Conservation (phyloP, 2,113 vertebrate genomes). For the Oncorhynchus tshawytscha region DNA sequence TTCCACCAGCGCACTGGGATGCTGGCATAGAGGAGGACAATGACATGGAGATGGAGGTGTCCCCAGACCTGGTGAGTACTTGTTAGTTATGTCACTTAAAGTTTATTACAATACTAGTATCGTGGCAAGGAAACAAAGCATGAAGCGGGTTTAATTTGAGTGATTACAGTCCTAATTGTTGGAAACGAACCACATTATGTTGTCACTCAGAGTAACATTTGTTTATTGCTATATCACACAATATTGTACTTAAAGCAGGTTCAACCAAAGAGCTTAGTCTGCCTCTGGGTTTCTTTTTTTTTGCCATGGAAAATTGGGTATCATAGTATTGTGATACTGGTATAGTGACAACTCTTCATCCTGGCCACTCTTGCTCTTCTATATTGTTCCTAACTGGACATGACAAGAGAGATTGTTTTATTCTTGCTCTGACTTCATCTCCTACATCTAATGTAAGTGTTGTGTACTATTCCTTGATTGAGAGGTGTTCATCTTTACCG, state of each 20-base stretch:
- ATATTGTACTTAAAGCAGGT: too few relatives aligned
- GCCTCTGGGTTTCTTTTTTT: too few relatives aligned
- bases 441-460: too few relatives aligned
- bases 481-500: too few relatives aligned
- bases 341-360: not conserved
- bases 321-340: not conserved
- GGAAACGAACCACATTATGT: too few relatives aligned
- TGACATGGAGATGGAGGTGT: conserved; percentile 72
- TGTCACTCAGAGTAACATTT: too few relatives aligned
- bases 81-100: not conserved
- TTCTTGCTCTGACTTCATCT: not conserved
- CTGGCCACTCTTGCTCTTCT: not conserved
- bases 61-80: conserved; percentile 72
- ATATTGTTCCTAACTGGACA: not conserved
- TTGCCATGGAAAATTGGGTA: too few relatives aligned
- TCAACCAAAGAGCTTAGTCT: too few relatives aligned
- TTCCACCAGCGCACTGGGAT: conserved; percentile 80
- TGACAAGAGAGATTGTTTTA: not conserved
- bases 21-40: conserved; percentile 32
- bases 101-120: not conserved
- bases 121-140: too few relatives aligned
- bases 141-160: too few relatives aligned
- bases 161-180: too few relatives aligned
- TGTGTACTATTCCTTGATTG: not conserved
- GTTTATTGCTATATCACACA: too few relatives aligned